Evolutionary conservation across 2,113 vertebrate species (phyloP).

Genomic region (Phyllopteryx taeniolatus): DNA sequence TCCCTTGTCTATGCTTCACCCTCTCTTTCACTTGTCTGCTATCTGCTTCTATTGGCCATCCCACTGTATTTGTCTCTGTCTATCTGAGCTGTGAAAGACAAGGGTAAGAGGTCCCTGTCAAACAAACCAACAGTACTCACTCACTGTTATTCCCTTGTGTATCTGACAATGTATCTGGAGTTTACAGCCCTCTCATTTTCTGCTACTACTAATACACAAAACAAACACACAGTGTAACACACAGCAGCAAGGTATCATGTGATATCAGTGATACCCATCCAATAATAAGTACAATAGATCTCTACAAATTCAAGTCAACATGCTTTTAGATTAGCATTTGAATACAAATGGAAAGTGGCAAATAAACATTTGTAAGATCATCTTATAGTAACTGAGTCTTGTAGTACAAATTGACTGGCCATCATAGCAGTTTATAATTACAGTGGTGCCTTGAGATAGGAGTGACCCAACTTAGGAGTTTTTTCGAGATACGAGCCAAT

Average conservation of each 20-base stretch:
- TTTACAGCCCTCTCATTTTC: slow-evolving; percentile 61
- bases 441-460: too few relatives aligned
- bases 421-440: background rate
- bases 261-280: slow-evolving; percentile 11
- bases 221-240: slow-evolving; percentile 14
- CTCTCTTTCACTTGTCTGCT: slow-evolving; percentile 50
- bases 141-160: slow-evolving; percentile 66
- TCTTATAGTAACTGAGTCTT: background rate
- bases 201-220: slow-evolving; percentile 40
- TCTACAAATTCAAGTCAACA: slow-evolving; percentile 48
- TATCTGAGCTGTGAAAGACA: slow-evolving; percentile 70
- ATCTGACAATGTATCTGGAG: slow-evolving; percentile 64
- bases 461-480: too few relatives aligned
- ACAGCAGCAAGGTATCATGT: slow-evolving; percentile 36
- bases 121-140: slow-evolving; percentile 72
- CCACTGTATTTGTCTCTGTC: slow-evolving; percentile 63
- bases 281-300: slow-evolving; percentile 11
- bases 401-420: background rate
- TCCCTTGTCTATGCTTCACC: slow-evolving; percentile 31
- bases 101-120: slow-evolving; percentile 74
- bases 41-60: slow-evolving; percentile 63
- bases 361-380: background rate
- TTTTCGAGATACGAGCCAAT: too few relatives aligned
- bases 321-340: background rate
- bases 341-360: background rate